Evolutionary conservation across 2,888 invertebrate species (phyloP).

Genomic region (Amphipoea oculea): DNA sequence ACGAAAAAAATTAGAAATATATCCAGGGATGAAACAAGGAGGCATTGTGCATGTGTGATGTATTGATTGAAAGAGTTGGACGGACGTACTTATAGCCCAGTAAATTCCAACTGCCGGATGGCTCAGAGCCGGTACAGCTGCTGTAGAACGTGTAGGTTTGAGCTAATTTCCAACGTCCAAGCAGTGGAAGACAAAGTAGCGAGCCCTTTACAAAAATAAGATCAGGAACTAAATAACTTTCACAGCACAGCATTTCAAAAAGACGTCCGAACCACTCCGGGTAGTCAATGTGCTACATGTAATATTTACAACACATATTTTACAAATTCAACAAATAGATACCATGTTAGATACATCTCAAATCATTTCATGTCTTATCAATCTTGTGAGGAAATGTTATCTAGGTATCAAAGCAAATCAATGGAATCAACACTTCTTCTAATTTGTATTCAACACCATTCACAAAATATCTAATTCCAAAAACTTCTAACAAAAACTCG

Average conservation of each 20-base stretch:
- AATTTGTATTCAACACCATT: constrained; percentile 42
- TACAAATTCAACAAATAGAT: not conserved
- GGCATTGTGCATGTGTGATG: not conserved
- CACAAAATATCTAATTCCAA: constrained; percentile 30
- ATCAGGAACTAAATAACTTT: not conserved
- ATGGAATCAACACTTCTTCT: not conserved
- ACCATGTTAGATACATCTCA: not conserved
- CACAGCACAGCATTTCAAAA: not conserved
- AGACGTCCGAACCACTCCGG: not conserved
- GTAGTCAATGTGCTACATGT: not conserved
- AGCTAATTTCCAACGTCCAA: not conserved
- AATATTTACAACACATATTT: not conserved
- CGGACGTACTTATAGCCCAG: not conserved
- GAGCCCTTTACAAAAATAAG: not conserved
- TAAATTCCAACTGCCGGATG: not conserved
- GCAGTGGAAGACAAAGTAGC: not conserved
- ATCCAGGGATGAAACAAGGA: not conserved
- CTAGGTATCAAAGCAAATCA: not conserved
- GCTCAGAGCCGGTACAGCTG: no score
- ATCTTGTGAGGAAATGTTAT: not conserved
- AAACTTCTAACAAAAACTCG: constrained; percentile 48
- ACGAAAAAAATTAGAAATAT: no score
- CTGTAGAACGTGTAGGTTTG: not conserved
- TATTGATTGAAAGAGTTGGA: not conserved
- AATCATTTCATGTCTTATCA: no score